Evolutionary conservation across 2,797 vertebrate genomes (phyloP).

Genomic region (Clamator glandarius): DNA sequence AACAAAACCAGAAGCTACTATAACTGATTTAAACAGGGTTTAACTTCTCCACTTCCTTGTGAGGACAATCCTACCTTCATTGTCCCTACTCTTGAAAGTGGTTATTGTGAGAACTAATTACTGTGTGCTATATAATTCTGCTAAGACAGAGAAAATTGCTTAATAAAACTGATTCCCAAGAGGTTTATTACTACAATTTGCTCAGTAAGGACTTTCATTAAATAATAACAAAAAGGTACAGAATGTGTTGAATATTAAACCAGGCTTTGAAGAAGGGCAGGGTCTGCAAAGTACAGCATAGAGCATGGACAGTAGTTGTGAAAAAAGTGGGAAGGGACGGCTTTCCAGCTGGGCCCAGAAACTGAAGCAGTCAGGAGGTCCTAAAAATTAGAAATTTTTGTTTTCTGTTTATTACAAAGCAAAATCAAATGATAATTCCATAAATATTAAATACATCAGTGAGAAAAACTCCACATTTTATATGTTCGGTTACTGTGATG

Average conservation of each 20-base stretch:
- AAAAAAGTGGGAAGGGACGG: background rate
- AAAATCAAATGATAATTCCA: background rate
- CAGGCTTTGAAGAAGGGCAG: background rate
- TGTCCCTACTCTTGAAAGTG: background rate
- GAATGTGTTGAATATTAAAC: background rate
- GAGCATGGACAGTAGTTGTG: background rate
- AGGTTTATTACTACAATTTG: background rate
- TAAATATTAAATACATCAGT: background rate
- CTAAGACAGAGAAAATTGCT: background rate
- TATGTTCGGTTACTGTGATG: background rate
- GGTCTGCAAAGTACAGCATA: background rate
- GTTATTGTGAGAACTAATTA: background rate
- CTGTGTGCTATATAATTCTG: background rate
- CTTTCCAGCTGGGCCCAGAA: background rate
- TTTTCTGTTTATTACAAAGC: background rate
- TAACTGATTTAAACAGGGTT: background rate
- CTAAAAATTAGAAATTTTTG: background rate
- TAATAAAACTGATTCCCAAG: background rate
- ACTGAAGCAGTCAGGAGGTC: background rate
- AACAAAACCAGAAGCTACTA: background rate
- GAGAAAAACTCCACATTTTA: background rate
- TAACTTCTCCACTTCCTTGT: background rate
- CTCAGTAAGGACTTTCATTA: background rate
- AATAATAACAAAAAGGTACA: background rate
- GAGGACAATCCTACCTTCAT: background rate